Conservation (phyloP, 2,113 vertebrate genomes). For the Ammodytes marinus region DNA sequence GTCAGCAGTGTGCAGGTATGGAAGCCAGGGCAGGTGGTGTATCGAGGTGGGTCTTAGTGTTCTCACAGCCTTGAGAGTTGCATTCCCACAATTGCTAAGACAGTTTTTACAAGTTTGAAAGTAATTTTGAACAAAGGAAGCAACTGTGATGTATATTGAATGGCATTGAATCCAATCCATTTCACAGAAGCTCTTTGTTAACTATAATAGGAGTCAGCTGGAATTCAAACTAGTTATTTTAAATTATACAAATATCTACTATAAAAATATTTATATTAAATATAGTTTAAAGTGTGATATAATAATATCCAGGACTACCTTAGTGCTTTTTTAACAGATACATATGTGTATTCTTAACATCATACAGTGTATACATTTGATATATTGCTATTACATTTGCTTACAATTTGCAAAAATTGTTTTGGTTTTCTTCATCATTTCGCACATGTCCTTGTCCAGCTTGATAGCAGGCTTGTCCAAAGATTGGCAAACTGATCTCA, state of each 20-base stretch:
- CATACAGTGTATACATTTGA: too few species aligned
- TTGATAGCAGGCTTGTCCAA: too few species aligned
- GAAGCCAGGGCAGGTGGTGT: constrained; percentile 50
- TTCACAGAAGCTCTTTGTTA: background rate
- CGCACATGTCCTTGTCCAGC: too few species aligned
- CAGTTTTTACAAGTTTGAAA: constrained; percentile 47
- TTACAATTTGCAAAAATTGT: too few species aligned
- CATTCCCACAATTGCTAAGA: constrained; percentile 65
- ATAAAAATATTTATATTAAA: background rate
- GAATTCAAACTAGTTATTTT: background rate
- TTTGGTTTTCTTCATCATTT: too few species aligned
- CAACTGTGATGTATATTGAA: constrained; percentile 1
- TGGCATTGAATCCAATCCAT: background rate
- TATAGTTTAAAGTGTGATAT: background rate
- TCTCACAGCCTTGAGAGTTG: constrained; percentile 72
- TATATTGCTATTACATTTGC: too few species aligned
- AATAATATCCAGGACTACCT: background rate
- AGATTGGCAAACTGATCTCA: background rate
- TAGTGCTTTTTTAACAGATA: background rate
- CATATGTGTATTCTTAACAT: background rate
- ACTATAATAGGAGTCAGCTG: background rate
- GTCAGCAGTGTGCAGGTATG: constrained; percentile 63
- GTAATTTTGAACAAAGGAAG: background rate
- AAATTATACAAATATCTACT: background rate
- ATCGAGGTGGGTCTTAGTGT: constrained; percentile 57